Conservation (phyloP, 2,888 invertebrate species). For the Diploptera punctata region DNA sequence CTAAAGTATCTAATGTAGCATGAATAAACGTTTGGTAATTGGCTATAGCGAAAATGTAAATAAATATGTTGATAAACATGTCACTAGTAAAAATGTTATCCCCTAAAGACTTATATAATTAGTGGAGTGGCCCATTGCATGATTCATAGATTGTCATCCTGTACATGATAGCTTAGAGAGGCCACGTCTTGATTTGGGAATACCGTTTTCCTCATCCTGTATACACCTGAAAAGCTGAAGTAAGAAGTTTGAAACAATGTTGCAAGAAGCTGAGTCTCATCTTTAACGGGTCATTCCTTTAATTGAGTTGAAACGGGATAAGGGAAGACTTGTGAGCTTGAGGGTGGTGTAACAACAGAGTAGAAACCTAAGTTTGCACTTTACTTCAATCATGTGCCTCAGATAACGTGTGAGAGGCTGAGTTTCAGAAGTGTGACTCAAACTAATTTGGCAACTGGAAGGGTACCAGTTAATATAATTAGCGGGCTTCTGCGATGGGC, state of each 20-base stretch:
- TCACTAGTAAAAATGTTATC: no score
- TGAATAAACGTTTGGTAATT: no score
- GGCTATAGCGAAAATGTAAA: no score
- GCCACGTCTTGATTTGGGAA: no score
- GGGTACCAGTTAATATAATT: neutral
- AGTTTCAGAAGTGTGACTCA: neutral
- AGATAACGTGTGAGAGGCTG: neutral
- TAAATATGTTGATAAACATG: no score
- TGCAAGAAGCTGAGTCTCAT: neutral
- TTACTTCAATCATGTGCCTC: slow-evolving; percentile 11
- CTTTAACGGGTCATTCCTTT: neutral
- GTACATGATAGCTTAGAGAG: no score
- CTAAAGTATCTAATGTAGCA: no score
- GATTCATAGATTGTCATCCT: no score
- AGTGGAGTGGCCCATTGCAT: no score
- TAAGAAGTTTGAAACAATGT: neutral
- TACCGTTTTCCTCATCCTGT: no score
- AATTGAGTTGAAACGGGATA: neutral
- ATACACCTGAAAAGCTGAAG: no score
- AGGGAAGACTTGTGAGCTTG: neutral
- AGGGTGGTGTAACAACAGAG: neutral
- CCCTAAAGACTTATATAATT: no score
- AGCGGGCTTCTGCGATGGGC: neutral
- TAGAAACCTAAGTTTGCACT: slow-evolving; percentile 14
- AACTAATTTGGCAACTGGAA: slow-evolving; percentile 4